Base-by-base conservation (phyloP, 2,888 invertebrate genomes). In the Tetanocera ferruginea region DNA sequence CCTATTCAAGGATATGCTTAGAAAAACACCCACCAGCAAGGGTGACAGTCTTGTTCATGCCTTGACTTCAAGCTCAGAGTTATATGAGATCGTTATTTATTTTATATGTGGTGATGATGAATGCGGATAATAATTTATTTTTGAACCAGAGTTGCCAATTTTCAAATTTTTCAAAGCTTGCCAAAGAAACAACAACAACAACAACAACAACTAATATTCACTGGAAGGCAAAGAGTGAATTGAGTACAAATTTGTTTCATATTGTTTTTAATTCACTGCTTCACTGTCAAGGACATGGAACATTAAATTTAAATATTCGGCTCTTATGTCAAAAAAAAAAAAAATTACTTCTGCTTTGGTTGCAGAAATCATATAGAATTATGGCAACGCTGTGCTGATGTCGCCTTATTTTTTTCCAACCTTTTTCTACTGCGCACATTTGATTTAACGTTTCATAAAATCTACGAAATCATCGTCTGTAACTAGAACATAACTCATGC, bases 361-460 rank as follows among this genome's bases (percentile, higher is more conserved):
- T n/a, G 19, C 0, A 19, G 9, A 1, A 55, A 60, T 25, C 14
- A 14, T 25, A 11, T 52, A 11, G 25, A 60, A 25, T n/a, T 34
- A 64, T 31, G 64, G 64, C 69, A 51, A 51, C 51, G 31, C 51
- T 51, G n/a, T 8, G 0, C 19, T 11, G n/a, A 14, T 5, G 34
- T 17, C 5, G 64, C 43, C 14, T 19, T 17, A 49, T 17, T 25
- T 51, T 19, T 14, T 11, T 34, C 51, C 51, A 0, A 28, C 25
- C 14, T 51, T 51, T 17, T 51, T 64, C 14, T 37, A 49, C 49
- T 14, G 69, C 28, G 25, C 51, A 43, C 51, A 69, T 69, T 69
- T 69, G n/a, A 51, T 51, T 69, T 69, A 51, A 69, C 28, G 49
- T 25, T 69, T 51, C 69, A 51, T 28, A 51, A 51, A 69, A 69